These are phyloP conservation scores for Odontocerum albicorne DNA, from an alignment of 2,888 invertebrate genomes.

Conservation along the genomic window DNA sequence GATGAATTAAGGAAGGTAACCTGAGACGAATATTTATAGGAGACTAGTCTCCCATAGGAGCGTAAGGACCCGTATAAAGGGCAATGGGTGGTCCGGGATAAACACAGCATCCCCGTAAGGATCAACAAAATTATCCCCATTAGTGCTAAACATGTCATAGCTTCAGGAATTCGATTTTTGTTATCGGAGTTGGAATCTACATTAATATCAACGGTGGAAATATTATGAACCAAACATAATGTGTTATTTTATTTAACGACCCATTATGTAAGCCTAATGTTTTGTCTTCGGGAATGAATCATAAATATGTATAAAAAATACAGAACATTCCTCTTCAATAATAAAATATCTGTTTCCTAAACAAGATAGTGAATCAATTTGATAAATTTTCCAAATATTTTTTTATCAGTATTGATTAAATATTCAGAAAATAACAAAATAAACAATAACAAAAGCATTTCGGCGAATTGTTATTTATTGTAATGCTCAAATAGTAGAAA, in stretches of 20 bases:
- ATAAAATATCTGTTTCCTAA: no score
- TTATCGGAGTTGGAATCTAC: background rate
- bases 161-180: background rate
- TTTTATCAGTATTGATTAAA: no score
- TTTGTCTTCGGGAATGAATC: no score
- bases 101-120: constrained; percentile 10
- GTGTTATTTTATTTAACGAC: background rate
- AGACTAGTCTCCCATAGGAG: constrained; percentile 1
- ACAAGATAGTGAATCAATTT: no score
- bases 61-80: constrained; percentile 15
- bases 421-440: no score
- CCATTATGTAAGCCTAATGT: background rate
- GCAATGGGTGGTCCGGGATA: constrained; percentile 19
- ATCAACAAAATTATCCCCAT: constrained; percentile 15
- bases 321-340: no score
- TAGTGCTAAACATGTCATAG: constrained; percentile 8
- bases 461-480: no score
- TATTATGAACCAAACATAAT: background rate
- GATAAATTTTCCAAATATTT: no score
- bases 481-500: no score
- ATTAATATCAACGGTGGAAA: background rate
- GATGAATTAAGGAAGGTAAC: no score
- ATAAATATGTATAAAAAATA: no score
- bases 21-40: constrained; percentile 22
- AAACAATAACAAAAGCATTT: no score